A percentile compares a stretch with the other conserved stretches of the same genome.
These are phyloP conservation scores for Myopa tessellatipennis DNA, from an alignment of 2,888 invertebrate genomes.

Conservation along the genomic window DNA sequence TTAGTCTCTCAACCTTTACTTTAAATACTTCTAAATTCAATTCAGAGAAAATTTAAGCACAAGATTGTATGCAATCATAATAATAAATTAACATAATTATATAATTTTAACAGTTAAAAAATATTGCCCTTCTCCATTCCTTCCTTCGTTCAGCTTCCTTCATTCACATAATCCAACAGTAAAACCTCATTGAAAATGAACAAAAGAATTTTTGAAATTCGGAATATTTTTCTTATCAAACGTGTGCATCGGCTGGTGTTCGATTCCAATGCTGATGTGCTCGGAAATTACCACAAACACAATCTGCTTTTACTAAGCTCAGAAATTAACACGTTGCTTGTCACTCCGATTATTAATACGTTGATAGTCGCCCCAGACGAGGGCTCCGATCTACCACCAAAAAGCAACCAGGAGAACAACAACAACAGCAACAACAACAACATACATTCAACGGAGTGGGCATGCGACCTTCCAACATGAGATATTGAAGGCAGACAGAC, in stretches of 20 bases:
- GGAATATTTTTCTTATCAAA: slow-evolving; percentile 25
- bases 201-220: neutral
- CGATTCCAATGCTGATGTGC: slow-evolving; percentile 5
- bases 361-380: neutral
- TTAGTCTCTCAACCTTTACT: too few relatives aligned
- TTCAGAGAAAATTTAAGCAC: too few relatives aligned
- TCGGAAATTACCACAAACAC: slow-evolving; percentile 21
- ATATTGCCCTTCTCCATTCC: neutral
- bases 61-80: neutral
- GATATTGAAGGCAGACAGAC: neutral
- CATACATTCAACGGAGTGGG: too few relatives aligned
- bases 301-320: neutral
- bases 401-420: neutral
- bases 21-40: too few relatives aligned
- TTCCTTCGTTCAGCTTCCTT: neutral
- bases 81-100: neutral
- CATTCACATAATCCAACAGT: neutral
- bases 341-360: neutral
- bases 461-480: neutral
- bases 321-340: slow-evolving; percentile 11
- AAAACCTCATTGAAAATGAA: neutral
- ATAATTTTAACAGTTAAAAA: neutral
- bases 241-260: slow-evolving; percentile 35
- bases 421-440: neutral
- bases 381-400: neutral